Percentiles rank a stretch among this genome's conserved stretches.
Evolutionary conservation across 2,888 invertebrate genomes (phyloP).

Genomic region (Ophion slaviceki): DNA sequence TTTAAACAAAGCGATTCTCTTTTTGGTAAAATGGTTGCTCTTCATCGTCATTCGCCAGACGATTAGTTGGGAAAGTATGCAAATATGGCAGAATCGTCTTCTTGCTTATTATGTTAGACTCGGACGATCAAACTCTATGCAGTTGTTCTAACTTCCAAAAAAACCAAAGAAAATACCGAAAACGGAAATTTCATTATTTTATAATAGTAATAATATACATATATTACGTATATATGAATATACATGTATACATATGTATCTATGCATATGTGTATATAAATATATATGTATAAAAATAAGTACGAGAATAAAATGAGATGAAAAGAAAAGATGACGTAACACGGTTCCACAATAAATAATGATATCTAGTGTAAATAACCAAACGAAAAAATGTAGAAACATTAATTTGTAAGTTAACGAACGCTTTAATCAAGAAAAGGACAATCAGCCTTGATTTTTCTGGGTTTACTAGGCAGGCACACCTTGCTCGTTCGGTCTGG

Average conservation of each 20-base stretch:
- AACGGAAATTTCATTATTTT: slow-evolving; percentile 32
- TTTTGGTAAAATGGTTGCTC: slow-evolving; percentile 16
- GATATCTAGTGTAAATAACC: slow-evolving; percentile 73
- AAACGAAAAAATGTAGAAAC: slow-evolving; percentile 77
- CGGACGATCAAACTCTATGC: slow-evolving; percentile 62
- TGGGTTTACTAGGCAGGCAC: slow-evolving; percentile 83
- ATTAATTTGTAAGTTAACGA: slow-evolving; percentile 82
- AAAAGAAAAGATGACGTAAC: slow-evolving; percentile 47
- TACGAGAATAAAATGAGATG: slow-evolving; percentile 5
- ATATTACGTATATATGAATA: not conserved
- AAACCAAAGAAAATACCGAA: slow-evolving; percentile 24
- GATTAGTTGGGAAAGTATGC: slow-evolving; percentile 45
- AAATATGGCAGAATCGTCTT: slow-evolving; percentile 59
- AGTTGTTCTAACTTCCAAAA: slow-evolving; percentile 53
- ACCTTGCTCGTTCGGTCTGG: slow-evolving; percentile 84
- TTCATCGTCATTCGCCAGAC: slow-evolving; percentile 55
- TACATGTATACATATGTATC: slow-evolving; percentile 1
- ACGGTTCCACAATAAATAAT: slow-evolving; percentile 69
- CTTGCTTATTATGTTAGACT: slow-evolving; percentile 51
- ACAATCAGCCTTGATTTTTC: slow-evolving; percentile 81
- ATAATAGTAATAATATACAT: slow-evolving; percentile 26
- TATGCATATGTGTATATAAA: not conserved
- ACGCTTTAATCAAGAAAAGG: slow-evolving; percentile 82
- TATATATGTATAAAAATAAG: slow-evolving; percentile 27
- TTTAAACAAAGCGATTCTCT: no score